A percentile compares a stretch with the other conserved stretches of the same genome.
These are phyloP conservation scores for Erethizon dorsatum DNA, from an alignment of 2,797 vertebrate species.

Conservation along the genomic window DNA sequence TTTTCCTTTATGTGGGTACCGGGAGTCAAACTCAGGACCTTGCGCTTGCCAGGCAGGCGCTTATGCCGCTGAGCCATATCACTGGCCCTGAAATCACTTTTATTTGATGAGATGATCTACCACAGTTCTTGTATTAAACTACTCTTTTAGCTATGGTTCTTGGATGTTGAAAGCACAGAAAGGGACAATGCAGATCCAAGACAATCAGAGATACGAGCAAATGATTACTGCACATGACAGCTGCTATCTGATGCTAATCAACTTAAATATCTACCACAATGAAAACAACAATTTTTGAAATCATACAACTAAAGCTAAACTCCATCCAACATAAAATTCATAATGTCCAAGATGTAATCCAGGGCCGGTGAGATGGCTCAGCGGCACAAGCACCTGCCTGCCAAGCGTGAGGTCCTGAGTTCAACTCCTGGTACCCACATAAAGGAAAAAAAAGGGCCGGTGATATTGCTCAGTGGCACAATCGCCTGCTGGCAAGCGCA, in stretches of 20 bases:
- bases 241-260: not conserved
- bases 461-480: no score
- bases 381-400: no score
- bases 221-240: not conserved
- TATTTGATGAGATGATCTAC: constrained; percentile 65
- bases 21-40: no score
- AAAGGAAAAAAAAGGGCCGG: no score
- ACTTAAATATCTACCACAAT: not conserved
- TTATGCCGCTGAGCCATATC: no score
- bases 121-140: constrained; percentile 30
- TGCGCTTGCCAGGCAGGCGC: no score
- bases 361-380: no score
- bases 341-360: not conserved
- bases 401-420: no score
- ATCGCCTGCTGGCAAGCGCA: no score
- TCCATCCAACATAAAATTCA: not conserved
- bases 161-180: not conserved
- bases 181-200: not conserved
- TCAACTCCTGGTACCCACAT: no score
- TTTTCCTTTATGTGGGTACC: no score
- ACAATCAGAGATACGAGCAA: not conserved
- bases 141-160: not conserved
- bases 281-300: not conserved
- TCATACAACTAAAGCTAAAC: not conserved
- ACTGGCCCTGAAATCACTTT: not conserved